Conservation (phyloP, 1,140 invertebrate species). For the Teleogryllus occipitalis region DNA sequence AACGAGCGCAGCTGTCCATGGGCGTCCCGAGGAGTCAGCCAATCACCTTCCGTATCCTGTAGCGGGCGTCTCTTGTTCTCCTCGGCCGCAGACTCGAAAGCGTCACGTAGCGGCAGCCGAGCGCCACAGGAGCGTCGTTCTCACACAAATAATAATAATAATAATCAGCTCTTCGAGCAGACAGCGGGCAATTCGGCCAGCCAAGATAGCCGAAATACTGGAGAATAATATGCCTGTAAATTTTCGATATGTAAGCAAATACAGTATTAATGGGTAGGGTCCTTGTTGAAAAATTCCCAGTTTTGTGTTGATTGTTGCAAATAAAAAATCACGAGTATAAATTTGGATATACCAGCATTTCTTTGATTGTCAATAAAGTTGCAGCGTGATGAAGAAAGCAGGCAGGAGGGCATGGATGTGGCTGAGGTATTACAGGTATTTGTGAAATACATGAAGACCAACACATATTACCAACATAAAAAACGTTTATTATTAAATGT, state of each 20-base stretch:
- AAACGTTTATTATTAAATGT: not conserved
- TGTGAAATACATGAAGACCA: not conserved
- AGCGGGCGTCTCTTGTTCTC: no score
- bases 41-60: no score
- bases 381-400: not conserved
- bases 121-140: not conserved
- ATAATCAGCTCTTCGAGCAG: not conserved
- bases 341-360: not conserved
- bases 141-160: not conserved
- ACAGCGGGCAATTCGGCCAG: not conserved
- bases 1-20: no score
- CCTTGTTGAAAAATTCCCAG: not conserved
- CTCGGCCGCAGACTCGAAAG: not conserved
- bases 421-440: no score
- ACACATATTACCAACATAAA: not conserved
- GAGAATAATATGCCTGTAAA: constrained; percentile 5
- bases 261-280: not conserved
- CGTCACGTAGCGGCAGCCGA: not conserved
- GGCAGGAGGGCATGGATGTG: no score
- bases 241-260: constrained; percentile 1
- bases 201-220: not conserved
- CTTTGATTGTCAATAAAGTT: not conserved
- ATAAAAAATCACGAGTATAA: not conserved
- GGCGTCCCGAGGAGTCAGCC: no score
- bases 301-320: constrained; percentile 1